Percentiles rank a stretch among this genome's conserved stretches.
phyloP scores from a whole-genome alignment of 2,797 vertebrate species.

The Ptychadena robeensis region DNA sequence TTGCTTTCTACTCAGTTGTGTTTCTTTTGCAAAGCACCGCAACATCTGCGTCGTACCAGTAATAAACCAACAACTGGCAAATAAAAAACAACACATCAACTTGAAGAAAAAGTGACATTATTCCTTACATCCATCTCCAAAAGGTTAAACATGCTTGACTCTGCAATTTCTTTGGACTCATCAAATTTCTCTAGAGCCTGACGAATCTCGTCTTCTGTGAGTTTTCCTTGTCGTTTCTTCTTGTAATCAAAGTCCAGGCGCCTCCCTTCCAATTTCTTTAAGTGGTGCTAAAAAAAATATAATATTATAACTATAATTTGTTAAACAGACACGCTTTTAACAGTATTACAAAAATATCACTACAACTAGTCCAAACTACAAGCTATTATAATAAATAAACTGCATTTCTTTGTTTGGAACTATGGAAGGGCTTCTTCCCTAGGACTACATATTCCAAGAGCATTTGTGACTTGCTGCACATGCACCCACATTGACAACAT shows the following conservation, averaged over 20 bases:
- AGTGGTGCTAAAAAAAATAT: constrained; percentile 84
- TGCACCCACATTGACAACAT: no score
- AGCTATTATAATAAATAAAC: no score
- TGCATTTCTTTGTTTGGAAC: no score
- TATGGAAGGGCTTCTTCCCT: no score
- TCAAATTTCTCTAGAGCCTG: constrained; percentile 97
- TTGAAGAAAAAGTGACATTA: neutral
- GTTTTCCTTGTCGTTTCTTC: constrained; percentile 97
- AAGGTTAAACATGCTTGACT: constrained; percentile 98
- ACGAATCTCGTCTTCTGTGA: constrained; percentile 92
- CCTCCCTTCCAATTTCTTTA: constrained; percentile 95
- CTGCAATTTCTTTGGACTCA: constrained; percentile 95
- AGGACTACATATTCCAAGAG: no score
- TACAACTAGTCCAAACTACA: no score
- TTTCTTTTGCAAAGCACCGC: neutral
- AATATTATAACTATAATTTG: neutral
- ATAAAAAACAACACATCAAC: neutral
- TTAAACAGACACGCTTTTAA: no score
- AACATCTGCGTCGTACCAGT: neutral
- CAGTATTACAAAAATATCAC: no score
- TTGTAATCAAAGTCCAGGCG: constrained; percentile 98
- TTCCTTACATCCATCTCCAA: constrained; percentile 92
- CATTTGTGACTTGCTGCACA: no score
- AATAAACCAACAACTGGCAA: neutral
- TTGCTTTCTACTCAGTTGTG: no score